Evolutionary conservation across 2,113 vertebrate genomes (phyloP).

Genomic region (Strigops habroptila): DNA sequence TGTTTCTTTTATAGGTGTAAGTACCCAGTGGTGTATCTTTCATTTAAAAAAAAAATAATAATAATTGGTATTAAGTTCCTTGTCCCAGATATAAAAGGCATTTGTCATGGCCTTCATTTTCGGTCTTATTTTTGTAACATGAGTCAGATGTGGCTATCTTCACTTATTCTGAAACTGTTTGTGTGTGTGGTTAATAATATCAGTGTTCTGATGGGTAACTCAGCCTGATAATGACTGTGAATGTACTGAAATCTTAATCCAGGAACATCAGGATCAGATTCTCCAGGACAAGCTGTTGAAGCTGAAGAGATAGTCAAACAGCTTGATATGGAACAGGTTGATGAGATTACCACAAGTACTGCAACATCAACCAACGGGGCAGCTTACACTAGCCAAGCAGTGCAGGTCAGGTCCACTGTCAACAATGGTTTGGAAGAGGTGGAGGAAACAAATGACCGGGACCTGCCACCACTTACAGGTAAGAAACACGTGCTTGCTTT

Average conservation of each 20-base stretch:
- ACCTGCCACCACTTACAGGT: slow-evolving; percentile 94
- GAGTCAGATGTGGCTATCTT: neutral
- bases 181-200: neutral
- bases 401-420: slow-evolving; percentile 71
- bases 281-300: slow-evolving; percentile 90
- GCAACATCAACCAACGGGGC: slow-evolving; percentile 82
- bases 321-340: slow-evolving; percentile 92
- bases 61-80: neutral
- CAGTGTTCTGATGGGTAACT: fast-evolving
- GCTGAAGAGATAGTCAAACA: slow-evolving; percentile 96
- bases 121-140: fast-evolving
- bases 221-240: neutral
- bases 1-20: neutral
- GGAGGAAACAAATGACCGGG: slow-evolving; percentile 80
- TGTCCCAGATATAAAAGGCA: neutral
- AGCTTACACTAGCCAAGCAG: slow-evolving; percentile 69
- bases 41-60: neutral
- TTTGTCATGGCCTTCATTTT: neutral
- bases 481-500: neutral
- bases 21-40: neutral
- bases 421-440: slow-evolving; percentile 79
- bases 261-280: slow-evolving; percentile 91
- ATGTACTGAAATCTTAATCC: neutral
- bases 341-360: slow-evolving; percentile 87
- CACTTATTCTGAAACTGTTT: fast-evolving